Base-by-base conservation (phyloP, 2,888 invertebrate species). In the Eupithecia abbreviata region DNA sequence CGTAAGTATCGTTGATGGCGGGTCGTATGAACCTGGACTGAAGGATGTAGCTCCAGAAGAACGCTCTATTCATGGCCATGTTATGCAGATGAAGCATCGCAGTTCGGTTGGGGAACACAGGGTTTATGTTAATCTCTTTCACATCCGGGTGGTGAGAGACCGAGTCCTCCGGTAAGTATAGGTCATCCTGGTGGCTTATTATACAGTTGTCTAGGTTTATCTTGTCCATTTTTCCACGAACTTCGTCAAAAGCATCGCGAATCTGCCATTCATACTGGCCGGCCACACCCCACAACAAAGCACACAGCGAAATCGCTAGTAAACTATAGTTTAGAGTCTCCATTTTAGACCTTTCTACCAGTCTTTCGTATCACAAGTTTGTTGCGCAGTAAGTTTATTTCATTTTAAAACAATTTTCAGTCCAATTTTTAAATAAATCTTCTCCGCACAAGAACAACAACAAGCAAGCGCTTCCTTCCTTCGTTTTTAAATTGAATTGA, bases 31-130 rank as follows among this genome's bases (percentile, higher is more conserved):
- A 98, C 80, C 98, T 95, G 45, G 98, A 98, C 89, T 98, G 98
- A 0, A 98, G 96, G 77, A 98, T 98, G 84, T 98, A 99, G 90
- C 98, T 98, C 97, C 98, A 99, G 91, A 98, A 99, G 91, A 99
- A 99, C 0, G 99, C 98, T 84, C 99, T 95, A 90, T 97, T 98
- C 89, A 99, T 95, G n/a, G 99, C 99, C 97, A 99, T 97, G 90
- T 99, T 99, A 90, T 99, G 99, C 77, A 99, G 94, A 94, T 99
- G 99, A 76, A 99, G 93, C 84, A 99, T 92, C 43, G 98, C 98
- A 0, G 99, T 99, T 85, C 99, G 96, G 93, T 99, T 99, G 0
- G 98, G 98, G 86, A 98, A 98, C 72, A 99, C 96, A 12, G 99
- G 98, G 94, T 99, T 98, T 74, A 98, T 98, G 86, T 98, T 98